Percentiles rank a stretch among this genome's conserved stretches.
phyloP scores from a whole-genome alignment of 2,113 vertebrate genomes.

The Syrrhaptes paradoxus region DNA sequence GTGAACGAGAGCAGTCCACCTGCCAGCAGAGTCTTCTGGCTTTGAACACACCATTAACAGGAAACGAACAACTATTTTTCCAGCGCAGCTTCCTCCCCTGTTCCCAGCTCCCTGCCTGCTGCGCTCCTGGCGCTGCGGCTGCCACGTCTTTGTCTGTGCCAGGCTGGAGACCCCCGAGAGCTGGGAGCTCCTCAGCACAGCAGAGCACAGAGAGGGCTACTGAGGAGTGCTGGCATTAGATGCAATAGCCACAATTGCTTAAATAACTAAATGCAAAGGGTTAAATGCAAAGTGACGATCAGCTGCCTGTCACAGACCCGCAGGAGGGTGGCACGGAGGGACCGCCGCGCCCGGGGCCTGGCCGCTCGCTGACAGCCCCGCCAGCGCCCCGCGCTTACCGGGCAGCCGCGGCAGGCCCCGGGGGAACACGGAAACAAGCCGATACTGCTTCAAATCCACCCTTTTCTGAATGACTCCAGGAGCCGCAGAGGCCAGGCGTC shows the following conservation, averaged over 20 bases:
- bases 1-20: not conserved
- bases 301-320: not conserved
- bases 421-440: not conserved
- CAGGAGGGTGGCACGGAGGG: not conserved
- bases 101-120: constrained; percentile 19
- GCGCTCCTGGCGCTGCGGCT: not conserved
- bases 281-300: not conserved
- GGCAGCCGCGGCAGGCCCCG: not conserved
- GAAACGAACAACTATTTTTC: not conserved
- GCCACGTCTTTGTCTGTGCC: constrained; percentile 68
- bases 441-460: not conserved
- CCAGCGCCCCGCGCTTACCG: not conserved
- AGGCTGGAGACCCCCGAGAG: not conserved
- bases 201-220: not conserved
- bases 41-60: not conserved
- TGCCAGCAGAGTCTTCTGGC: not conserved
- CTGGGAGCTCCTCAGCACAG: not conserved
- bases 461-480: rapidly evolving
- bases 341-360: not conserved
- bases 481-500: too few relatives aligned
- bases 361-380: not conserved
- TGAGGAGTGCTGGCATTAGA: not conserved
- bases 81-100: not conserved
- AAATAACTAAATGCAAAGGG: too few relatives aligned
- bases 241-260: not conserved